phyloP scores from a whole-genome alignment of 1,140 invertebrate genomes.

The Rhynchophorus ferrugineus region DNA sequence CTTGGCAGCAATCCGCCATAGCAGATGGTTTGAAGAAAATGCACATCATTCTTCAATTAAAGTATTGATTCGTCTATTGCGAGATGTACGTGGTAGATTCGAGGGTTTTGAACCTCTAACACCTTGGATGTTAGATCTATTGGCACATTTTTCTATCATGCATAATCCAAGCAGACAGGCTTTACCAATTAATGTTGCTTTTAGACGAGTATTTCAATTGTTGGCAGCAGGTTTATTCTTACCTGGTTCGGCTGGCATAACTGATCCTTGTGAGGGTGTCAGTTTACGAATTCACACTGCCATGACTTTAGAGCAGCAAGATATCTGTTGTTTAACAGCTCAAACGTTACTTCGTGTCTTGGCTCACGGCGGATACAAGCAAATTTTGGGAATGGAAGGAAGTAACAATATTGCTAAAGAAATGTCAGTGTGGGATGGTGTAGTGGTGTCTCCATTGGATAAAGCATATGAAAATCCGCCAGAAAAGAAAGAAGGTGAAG shows the following conservation, averaged over 20 bases:
- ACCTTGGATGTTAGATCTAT: constrained; percentile 93
- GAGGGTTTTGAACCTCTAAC: constrained; percentile 83
- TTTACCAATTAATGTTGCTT: constrained; percentile 84
- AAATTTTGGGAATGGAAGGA: constrained; percentile 72
- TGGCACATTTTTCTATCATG: constrained; percentile 95
- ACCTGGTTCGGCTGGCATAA: constrained; percentile 89
- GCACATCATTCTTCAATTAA: constrained; percentile 96
- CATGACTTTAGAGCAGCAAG: constrained; percentile 91
- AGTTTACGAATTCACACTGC: constrained; percentile 84
- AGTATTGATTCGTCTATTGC: constrained; percentile 84
- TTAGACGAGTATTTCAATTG: constrained; percentile 78
- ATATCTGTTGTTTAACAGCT: constrained; percentile 85
- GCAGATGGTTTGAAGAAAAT: constrained; percentile 97
- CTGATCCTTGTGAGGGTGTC: constrained; percentile 88
- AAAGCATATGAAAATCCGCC: constrained; percentile 73
- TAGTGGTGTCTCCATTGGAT: constrained; percentile 86
- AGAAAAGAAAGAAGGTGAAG: constrained; percentile 46
- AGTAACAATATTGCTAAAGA: constrained; percentile 68
- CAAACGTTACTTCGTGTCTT: constrained; percentile 80
- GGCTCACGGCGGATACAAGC: constrained; percentile 85
- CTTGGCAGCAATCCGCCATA: constrained; percentile 88
- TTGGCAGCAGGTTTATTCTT: constrained; percentile 90
- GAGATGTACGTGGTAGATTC: constrained; percentile 84
- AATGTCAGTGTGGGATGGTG: constrained; percentile 89
- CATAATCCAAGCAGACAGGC: constrained; percentile 91